These are phyloP conservation scores for Lethenteron camtschaticum DNA, from an alignment of 2,113 vertebrate genomes.

Conservation along the genomic window DNA sequence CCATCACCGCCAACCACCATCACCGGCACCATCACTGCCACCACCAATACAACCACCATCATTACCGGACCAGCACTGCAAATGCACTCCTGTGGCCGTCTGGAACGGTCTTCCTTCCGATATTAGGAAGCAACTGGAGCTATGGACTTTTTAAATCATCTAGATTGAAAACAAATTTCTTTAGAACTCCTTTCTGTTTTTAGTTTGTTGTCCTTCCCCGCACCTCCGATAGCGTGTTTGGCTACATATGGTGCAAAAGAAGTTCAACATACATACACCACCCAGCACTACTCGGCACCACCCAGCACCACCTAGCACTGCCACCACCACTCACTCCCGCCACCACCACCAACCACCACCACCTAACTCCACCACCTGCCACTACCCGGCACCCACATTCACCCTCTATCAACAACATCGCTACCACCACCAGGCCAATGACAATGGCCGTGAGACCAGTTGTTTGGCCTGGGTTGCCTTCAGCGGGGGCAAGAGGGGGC, in stretches of 20 bases:
- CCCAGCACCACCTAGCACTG: background rate
- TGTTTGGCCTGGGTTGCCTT: background rate
- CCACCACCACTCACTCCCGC: background rate
- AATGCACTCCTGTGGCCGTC: too few species aligned
- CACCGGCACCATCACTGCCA: background rate
- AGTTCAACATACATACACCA: too few species aligned
- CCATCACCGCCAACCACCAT: background rate
- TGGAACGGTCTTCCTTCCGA: too few species aligned
- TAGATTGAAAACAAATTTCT: too few species aligned
- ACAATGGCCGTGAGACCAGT: background rate
- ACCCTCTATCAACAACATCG: background rate
- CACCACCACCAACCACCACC: background rate
- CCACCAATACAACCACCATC: background rate
- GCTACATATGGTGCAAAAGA: too few species aligned
- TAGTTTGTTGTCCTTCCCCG: too few species aligned
- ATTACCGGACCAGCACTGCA: too few species aligned
- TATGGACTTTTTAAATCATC: too few species aligned
- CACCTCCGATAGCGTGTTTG: too few species aligned
- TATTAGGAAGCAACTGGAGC: too few species aligned
- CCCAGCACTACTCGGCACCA: background rate
- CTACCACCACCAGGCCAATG: background rate
- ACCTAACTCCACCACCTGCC: background rate
- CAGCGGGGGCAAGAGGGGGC: background rate
- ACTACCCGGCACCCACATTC: background rate
- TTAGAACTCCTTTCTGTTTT: too few species aligned